Conservation (phyloP, 2,888 invertebrate species). For the Phengaris arion region DNA sequence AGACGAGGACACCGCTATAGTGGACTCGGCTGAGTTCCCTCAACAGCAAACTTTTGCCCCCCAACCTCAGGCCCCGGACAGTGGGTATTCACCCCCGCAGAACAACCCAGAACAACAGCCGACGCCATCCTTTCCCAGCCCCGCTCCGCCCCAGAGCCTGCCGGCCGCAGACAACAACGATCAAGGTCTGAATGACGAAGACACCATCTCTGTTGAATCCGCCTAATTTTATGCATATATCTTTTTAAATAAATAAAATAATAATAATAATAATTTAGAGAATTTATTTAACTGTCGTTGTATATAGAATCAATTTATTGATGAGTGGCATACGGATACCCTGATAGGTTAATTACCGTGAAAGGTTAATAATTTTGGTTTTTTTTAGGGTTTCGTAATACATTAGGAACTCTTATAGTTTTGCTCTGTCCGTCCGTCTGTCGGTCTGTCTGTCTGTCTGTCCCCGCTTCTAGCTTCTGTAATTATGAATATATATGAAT, state of each 20-base stretch:
- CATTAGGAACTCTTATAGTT: too few relatives aligned
- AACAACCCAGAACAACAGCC: slow-evolving; percentile 22
- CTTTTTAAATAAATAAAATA: not conserved
- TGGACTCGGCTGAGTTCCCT: slow-evolving; percentile 62
- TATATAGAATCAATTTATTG: not conserved
- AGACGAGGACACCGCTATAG: slow-evolving; percentile 62
- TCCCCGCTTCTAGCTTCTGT: too few relatives aligned
- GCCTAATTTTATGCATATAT: slow-evolving; percentile 42
- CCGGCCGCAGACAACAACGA: slow-evolving; percentile 52
- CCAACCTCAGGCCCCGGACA: slow-evolving; percentile 39
- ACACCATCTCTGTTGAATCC: slow-evolving; percentile 69
- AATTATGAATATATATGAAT: too few relatives aligned
- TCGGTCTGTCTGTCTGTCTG: too few relatives aligned
- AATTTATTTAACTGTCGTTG: not conserved
- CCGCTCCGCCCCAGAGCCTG: slow-evolving; percentile 49
- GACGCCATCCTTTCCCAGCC: slow-evolving; percentile 36
- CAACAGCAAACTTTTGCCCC: slow-evolving; percentile 41
- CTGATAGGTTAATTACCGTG: not conserved
- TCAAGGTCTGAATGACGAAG: slow-evolving; percentile 64
- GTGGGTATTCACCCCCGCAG: slow-evolving; percentile 32
- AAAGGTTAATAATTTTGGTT: not conserved
- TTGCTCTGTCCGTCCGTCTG: too few relatives aligned
- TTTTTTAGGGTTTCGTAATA: too few relatives aligned
- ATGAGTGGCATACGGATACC: not conserved
- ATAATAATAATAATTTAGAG: not conserved